Evolutionary conservation across 2,113 vertebrate genomes (phyloP), one percentile per base, ranked within the genome.

Genomic region (Ptilonorhynchus violaceus): DNA sequence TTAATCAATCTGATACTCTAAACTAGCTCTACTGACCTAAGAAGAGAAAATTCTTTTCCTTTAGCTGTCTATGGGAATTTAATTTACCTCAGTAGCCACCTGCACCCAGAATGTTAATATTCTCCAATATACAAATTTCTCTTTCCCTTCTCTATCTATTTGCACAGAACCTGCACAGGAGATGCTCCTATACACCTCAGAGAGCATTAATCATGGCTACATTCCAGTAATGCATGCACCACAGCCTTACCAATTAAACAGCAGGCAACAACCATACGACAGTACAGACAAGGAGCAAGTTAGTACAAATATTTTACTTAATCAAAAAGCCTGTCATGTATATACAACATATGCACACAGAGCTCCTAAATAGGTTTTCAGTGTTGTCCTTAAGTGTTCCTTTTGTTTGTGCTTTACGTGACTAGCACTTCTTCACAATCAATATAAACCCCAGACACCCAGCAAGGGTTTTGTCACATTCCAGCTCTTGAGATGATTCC

Each of bases 391-490:
- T 70, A 53, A 60, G 33, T 2, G 15, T 47, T 87, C 52, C 39
- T 84, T 81, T 78, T 35, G 63, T 63, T 42, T 64, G 30, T 77
- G 46, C 30, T 85, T 77, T 53, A 52, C 44, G 22, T 6, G 20
- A 50, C 41, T 47, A 52, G 35, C 6, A 56, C 12, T 25, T 52
- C 46, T 72, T 44, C 37, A 42, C 6, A 13, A 39, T 20, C 47
- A 84, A 77, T 19, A 20, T 2, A 30, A 87, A n/a, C 15, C 9
- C 5, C 9, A 42, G n/a, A 44, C 24, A 83, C 42, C 39, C 2
- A 7, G 19, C 2, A 2, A 2, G 4, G 4, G 4, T 12, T 18
- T 12, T 67, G 2, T 31, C 28, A 15, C 17, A 56, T 25, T 68
- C 20, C 72, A 59, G 31, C 46, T 28, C 23, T 8, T 15, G n/a